These are phyloP conservation scores for Steinernema feltiae DNA, from an alignment of 1,140 invertebrate species.

Conservation along the genomic window DNA sequence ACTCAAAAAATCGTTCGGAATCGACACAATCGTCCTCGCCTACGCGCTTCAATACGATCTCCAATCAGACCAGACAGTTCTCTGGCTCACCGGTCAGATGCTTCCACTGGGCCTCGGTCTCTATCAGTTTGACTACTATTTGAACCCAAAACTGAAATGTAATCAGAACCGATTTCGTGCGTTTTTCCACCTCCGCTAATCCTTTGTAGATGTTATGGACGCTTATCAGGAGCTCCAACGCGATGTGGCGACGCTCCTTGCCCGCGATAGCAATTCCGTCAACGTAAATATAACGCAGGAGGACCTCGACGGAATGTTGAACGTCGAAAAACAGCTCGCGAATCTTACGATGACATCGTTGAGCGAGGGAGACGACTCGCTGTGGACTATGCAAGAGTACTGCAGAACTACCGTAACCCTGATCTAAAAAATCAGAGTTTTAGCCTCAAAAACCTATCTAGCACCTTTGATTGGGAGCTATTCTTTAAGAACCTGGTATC, in stretches of 20 bases:
- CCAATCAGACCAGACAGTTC: conserved; percentile 15
- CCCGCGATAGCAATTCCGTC: conserved; percentile 7
- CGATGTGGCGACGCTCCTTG: conserved; percentile 3
- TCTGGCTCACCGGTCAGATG: conserved; percentile 21
- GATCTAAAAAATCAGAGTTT: not conserved
- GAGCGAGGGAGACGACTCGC: not conserved
- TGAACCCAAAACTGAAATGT: conserved; percentile 13
- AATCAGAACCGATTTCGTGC: not conserved
- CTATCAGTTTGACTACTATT: conserved; percentile 8
- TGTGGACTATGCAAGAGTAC: not conserved
- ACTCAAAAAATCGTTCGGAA: conserved; percentile 20
- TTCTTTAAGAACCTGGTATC: conserved; percentile 18
- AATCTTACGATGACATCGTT: conserved; percentile 3
- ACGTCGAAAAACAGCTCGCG: conserved; percentile 19
- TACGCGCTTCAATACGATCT: conserved; percentile 20
- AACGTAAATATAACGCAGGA: not conserved
- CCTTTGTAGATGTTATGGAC: conserved; percentile 11
- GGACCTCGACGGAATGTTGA: conserved; percentile 15
- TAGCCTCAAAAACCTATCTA: not conserved
- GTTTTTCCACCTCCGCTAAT: not conserved
- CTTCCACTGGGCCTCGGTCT: conserved; percentile 21
- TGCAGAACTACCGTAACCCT: not conserved
- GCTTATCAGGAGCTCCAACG: conserved; percentile 20
- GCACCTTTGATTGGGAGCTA: conserved; percentile 15
- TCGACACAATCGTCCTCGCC: conserved; percentile 19